These are phyloP conservation scores for Folsomia candida DNA, from an alignment of 2,888 invertebrate genomes.

Conservation along the genomic window DNA sequence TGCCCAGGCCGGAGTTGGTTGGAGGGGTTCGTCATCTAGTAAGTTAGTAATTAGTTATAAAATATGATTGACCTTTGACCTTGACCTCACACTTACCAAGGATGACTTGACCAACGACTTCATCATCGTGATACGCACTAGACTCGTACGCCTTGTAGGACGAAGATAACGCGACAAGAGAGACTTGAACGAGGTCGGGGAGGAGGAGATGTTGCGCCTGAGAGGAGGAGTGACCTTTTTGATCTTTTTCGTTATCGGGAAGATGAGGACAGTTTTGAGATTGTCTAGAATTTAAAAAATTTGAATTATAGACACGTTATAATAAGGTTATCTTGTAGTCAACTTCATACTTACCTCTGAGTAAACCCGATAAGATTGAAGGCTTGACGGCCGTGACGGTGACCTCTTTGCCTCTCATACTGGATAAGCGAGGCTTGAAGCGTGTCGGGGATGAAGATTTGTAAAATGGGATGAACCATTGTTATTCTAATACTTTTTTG, in stretches of 20 bases:
- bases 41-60: background rate
- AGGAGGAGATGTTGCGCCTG: no score
- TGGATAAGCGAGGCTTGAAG: background rate
- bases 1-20: background rate
- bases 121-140: background rate
- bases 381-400: background rate
- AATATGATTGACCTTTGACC: background rate
- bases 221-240: no score
- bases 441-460: background rate
- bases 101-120: background rate
- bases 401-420: no score
- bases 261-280: no score
- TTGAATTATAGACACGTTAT: no score
- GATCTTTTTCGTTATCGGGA: no score
- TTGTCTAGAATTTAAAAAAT: no score
- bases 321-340: no score
- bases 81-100: background rate
- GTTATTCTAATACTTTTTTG: no score
- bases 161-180: background rate
- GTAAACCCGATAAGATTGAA: background rate
- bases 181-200: background rate
- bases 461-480: background rate
- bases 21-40: background rate
- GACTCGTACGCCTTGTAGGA: background rate
- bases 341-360: background rate